phyloP scores from a whole-genome alignment of 2,113 vertebrate genomes.

The Nothobranchius kuhntae region DNA sequence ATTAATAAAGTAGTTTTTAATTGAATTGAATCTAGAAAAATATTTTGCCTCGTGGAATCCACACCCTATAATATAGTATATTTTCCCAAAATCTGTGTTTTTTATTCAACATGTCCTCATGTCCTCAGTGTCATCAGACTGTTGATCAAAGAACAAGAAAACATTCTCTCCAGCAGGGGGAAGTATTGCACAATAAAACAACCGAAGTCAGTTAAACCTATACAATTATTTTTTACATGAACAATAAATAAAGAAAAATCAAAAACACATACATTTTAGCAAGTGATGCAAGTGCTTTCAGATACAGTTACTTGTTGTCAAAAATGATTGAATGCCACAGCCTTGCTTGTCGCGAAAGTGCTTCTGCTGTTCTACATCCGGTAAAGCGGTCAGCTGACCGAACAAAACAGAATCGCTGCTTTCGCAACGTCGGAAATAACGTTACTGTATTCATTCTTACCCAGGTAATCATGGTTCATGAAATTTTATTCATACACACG shows the following conservation, averaged over 20 bases:
- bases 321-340: background rate
- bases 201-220: too few relatives aligned
- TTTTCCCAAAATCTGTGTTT: too few relatives aligned
- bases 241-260: background rate
- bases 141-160: background rate
- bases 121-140: too few relatives aligned
- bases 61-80: too few relatives aligned
- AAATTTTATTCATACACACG: accelerated
- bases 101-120: too few relatives aligned
- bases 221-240: background rate
- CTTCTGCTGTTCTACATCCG: background rate
- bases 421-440: conserved; percentile 16
- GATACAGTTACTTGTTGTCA: background rate
- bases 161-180: conserved; percentile 23
- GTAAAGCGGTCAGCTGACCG: conserved; percentile 51
- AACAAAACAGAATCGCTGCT: conserved; percentile 4
- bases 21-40: too few relatives aligned
- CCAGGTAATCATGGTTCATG: conserved; percentile 25
- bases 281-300: background rate
- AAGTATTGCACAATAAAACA: background rate
- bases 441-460: conserved; percentile 4
- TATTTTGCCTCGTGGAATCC: too few relatives aligned
- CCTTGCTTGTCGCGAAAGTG: conserved; percentile 44
- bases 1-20: too few relatives aligned
- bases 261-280: background rate